Conservation (phyloP, 1,140 invertebrate genomes). For the Orchesella cincta region DNA sequence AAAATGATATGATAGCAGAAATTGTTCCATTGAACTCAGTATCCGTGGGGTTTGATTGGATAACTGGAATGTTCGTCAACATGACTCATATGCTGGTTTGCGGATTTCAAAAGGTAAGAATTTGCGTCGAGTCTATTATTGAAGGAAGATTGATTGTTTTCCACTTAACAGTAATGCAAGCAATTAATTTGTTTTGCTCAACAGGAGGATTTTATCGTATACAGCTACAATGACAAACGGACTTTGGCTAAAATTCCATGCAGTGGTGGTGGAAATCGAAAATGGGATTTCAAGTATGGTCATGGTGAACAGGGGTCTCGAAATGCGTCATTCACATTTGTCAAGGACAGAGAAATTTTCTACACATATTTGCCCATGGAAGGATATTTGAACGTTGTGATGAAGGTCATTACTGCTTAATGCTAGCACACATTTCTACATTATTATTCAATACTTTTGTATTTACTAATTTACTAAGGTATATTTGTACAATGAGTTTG, state of each 20-base stretch:
- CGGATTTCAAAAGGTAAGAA: conserved; percentile 25
- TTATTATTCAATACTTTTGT: no score
- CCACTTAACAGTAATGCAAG: not conserved
- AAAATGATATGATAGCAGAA: not conserved
- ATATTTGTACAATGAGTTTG: not conserved
- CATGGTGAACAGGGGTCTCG: not conserved
- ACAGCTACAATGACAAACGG: conserved; percentile 17
- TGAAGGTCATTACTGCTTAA: conserved; percentile 12
- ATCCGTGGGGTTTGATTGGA: not conserved
- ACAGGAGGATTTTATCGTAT: conserved; percentile 3
- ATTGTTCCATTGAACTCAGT: not conserved
- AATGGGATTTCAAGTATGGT: conserved; percentile 8
- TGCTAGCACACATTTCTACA: not conserved
- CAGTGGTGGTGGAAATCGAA: conserved; percentile 4
- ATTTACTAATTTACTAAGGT: no score
- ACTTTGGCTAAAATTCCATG: not conserved
- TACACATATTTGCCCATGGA: conserved; percentile 8
- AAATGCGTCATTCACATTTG: conserved; percentile 10
- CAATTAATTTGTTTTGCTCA: no score
- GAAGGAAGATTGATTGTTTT: not conserved
- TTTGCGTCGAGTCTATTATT: not conserved
- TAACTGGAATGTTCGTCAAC: not conserved
- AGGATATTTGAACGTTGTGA: not conserved
- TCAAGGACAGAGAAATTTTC: conserved; percentile 1
- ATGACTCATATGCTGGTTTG: not conserved